Percentiles rank a stretch among this genome's conserved stretches.
Conservation (phyloP, 2,888 invertebrate species). For the Agonopterix alstromeriana region DNA sequence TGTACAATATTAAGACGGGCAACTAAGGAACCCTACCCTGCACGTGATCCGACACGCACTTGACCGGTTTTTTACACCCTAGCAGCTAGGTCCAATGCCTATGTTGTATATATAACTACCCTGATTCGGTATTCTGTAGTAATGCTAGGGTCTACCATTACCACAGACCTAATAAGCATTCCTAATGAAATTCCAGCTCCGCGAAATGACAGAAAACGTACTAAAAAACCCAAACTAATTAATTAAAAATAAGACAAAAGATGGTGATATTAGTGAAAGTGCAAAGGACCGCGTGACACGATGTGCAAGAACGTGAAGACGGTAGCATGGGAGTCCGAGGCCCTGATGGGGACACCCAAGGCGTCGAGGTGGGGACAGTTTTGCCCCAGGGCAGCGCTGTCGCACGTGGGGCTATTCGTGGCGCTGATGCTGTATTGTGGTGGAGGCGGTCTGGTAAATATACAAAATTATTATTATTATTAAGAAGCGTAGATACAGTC, state of each 20-base stretch:
- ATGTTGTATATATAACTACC: too few species aligned
- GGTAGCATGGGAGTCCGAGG: slow-evolving; percentile 70
- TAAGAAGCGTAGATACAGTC: too few species aligned
- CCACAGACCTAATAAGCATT: too few species aligned
- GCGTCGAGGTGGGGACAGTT: slow-evolving; percentile 59
- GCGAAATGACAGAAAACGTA: not conserved
- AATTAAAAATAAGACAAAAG: slow-evolving; percentile 12
- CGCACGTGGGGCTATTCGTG: slow-evolving; percentile 85
- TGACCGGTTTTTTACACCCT: too few species aligned
- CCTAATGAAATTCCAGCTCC: too few species aligned
- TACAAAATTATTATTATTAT: not conserved
- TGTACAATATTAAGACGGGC: too few species aligned
- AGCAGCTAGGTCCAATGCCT: too few species aligned
- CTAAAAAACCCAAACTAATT: not conserved
- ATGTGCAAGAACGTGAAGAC: slow-evolving; percentile 64
- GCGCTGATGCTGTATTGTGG: slow-evolving; percentile 87
- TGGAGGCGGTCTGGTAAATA: slow-evolving; percentile 86
- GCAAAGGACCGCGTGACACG: slow-evolving; percentile 29
- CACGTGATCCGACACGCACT: too few species aligned
- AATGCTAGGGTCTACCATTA: too few species aligned
- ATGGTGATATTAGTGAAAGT: slow-evolving; percentile 17
- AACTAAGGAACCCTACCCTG: too few species aligned
- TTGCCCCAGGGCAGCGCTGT: slow-evolving; percentile 80
- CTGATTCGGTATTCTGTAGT: too few species aligned
- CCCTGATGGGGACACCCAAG: slow-evolving; percentile 57